These are phyloP conservation scores for Diglossa cyanea DNA, from an alignment of 2,797 vertebrate species.

Conservation along the genomic window DNA sequence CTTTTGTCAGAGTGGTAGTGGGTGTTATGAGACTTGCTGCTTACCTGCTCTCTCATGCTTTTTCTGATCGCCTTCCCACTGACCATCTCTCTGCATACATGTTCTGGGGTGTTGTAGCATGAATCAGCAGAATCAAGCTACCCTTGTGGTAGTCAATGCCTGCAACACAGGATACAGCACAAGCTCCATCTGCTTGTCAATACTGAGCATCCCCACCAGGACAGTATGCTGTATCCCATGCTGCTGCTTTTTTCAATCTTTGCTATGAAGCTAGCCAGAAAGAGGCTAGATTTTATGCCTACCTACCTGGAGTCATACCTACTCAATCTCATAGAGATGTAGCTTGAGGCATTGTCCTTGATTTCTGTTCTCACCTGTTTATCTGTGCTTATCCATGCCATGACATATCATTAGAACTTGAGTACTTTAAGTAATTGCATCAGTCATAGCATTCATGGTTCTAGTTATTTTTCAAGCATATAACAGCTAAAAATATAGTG, in stretches of 20 bases:
- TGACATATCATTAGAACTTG: rapidly evolving
- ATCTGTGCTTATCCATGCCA: background rate
- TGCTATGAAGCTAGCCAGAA: background rate
- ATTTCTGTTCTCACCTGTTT: background rate
- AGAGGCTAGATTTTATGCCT: background rate
- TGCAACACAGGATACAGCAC: background rate
- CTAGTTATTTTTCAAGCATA: background rate
- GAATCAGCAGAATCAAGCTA: background rate
- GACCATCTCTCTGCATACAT: background rate
- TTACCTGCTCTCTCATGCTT: background rate
- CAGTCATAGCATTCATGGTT: background rate
- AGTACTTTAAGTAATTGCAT: background rate
- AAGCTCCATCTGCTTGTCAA: background rate
- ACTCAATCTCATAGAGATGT: background rate
- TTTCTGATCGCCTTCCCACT: background rate
- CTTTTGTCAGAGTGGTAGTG: background rate
- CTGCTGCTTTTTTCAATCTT: background rate
- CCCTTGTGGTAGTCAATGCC: background rate
- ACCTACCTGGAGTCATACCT: background rate
- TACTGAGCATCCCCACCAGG: background rate
- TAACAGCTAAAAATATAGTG: background rate
- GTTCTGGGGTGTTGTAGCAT: background rate
- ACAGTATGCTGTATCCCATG: rapidly evolving
- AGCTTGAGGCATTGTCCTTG: background rate
- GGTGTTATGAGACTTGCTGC: background rate